Conservation (phyloP, 2,113 vertebrate species). For the Salminus brasiliensis region DNA sequence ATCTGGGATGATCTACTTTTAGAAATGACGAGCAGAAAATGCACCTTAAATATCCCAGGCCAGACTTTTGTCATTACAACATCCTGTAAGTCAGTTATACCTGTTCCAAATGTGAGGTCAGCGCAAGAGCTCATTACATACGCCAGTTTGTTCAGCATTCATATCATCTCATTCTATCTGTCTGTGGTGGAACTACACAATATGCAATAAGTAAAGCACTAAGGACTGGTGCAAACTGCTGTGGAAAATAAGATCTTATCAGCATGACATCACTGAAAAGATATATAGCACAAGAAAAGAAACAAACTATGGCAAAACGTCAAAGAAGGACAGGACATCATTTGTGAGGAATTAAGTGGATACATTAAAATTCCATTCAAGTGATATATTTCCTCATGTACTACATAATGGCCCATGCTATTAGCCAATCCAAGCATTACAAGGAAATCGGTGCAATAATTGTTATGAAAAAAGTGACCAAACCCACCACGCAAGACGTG, state of each 20-base stretch:
- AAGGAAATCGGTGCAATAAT: conserved; percentile 30
- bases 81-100: neutral
- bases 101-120: neutral
- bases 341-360: conserved; percentile 63
- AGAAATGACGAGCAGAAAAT: neutral
- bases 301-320: conserved; percentile 30
- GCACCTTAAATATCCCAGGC: neutral
- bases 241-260: conserved; percentile 36
- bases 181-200: conserved; percentile 1
- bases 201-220: neutral
- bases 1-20: too few species aligned
- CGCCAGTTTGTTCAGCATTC: neutral
- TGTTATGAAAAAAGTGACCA: conserved; percentile 49
- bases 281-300: conserved; percentile 2
- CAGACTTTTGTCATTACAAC: too few species aligned
- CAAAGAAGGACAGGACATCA: conserved; percentile 49
- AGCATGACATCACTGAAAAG: conserved; percentile 28
- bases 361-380: conserved; percentile 60
- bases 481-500: conserved; percentile 57
- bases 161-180: neutral
- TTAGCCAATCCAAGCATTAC: conserved; percentile 57
- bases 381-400: conserved; percentile 56
- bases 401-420: conserved; percentile 62
- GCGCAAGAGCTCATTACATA: conserved; percentile 1
- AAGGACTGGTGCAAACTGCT: conserved; percentile 17